Percentiles rank a stretch among this genome's conserved stretches.
Evolutionary conservation across 2,888 invertebrate species (phyloP).

Genomic region (Microplitis manilae): DNA sequence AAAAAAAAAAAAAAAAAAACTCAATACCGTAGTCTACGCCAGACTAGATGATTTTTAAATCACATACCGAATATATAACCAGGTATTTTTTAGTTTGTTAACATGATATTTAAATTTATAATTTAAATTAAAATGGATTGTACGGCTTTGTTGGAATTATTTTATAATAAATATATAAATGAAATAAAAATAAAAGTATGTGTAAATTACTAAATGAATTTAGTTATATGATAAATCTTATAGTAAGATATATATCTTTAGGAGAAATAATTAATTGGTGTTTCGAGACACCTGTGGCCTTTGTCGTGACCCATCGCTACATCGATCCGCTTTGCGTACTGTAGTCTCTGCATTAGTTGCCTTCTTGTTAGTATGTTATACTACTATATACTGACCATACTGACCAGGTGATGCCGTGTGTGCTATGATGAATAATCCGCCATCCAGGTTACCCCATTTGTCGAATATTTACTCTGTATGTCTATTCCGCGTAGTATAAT

Average conservation of each 20-base stretch:
- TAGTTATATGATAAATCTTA: background rate
- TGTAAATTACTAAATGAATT: background rate
- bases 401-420: conserved; percentile 36
- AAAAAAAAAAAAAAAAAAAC: background rate
- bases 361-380: conserved; percentile 37
- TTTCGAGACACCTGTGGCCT: conserved; percentile 45
- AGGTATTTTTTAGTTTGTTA: no score
- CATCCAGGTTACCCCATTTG: conserved; percentile 40
- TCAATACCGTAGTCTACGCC: background rate
- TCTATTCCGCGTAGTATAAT: conserved; percentile 8
- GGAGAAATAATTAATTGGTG: conserved; percentile 42
- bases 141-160: no score
- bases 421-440: conserved; percentile 40
- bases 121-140: no score
- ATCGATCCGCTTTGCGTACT: conserved; percentile 37
- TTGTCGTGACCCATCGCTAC: conserved; percentile 42
- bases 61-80: no score
- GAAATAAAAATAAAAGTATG: background rate
- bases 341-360: conserved; percentile 33
- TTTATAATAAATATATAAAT: background rate
- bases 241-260: conserved; percentile 10
- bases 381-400: background rate
- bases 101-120: no score
- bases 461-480: conserved; percentile 41
- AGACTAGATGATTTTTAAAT: no score